phyloP scores from a whole-genome alignment of 2,113 vertebrate species.

The Calyptomena viridis region DNA sequence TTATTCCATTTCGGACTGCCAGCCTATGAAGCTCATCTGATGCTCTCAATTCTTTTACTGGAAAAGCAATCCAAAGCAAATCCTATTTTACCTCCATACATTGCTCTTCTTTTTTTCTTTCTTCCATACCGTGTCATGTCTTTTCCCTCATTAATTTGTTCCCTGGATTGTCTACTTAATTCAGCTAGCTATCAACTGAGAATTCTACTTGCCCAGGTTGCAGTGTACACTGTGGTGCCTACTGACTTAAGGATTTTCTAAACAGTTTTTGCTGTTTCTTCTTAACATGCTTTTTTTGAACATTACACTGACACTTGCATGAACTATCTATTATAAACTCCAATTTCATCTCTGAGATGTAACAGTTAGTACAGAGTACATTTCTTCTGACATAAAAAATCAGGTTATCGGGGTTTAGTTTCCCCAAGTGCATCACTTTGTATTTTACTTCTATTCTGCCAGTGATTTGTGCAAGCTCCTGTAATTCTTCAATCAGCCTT shows the following conservation, averaged over 20 bases:
- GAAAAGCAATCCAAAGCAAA: background rate
- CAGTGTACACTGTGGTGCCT: background rate
- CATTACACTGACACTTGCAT: background rate
- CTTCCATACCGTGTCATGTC: background rate
- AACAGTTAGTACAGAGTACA: background rate
- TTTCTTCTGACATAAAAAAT: background rate
- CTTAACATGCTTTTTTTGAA: background rate
- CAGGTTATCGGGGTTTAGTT: background rate
- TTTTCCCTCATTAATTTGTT: background rate
- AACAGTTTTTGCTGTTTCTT: background rate
- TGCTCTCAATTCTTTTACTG: background rate
- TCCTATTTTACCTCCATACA: fast-evolving
- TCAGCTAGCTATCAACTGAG: background rate
- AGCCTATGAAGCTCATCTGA: background rate
- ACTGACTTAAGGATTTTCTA: background rate
- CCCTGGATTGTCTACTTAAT: background rate
- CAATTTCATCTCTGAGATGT: background rate
- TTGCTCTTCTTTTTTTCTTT: background rate
- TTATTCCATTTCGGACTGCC: background rate
- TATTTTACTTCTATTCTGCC: background rate
- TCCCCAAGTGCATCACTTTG: fast-evolving
- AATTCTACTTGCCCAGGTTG: background rate
- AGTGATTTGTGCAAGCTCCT: background rate
- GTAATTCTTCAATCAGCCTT: background rate
- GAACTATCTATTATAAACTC: background rate